These are phyloP conservation scores for Venturia canescens DNA, from an alignment of 1,140 invertebrate genomes.

Conservation along the genomic window DNA sequence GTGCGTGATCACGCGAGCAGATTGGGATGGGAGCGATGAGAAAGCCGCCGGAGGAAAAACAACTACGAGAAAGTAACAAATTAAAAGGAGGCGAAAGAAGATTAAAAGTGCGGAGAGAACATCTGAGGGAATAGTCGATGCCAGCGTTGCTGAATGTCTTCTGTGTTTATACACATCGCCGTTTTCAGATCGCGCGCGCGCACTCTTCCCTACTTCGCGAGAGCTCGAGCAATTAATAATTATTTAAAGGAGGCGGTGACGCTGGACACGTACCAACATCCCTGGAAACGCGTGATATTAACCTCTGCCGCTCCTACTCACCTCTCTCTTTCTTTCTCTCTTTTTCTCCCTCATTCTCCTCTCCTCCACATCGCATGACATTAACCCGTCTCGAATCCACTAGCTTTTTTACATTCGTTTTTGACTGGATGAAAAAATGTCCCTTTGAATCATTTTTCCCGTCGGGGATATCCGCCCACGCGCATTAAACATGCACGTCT, in stretches of 20 bases:
- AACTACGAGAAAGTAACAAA: constrained; percentile 14
- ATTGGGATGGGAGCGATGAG: constrained; percentile 22
- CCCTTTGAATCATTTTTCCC: not conserved
- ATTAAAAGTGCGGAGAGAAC: not conserved
- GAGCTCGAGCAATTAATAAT: constrained; percentile 41
- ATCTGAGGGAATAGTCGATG: not conserved
- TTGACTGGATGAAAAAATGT: not conserved
- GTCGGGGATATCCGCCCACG: not conserved
- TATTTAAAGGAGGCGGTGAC: constrained; percentile 38
- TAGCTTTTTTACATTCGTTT: constrained; percentile 6
- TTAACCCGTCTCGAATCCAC: too few relatives aligned
- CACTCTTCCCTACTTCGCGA: constrained; percentile 6
- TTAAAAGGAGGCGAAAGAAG: not conserved
- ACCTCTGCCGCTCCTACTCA: not conserved
- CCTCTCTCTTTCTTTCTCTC: too few relatives aligned
- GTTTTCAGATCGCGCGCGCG: not conserved
- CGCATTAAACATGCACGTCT: not conserved
- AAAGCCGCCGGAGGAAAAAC: not conserved
- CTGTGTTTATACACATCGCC: not conserved
- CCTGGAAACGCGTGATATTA: constrained; percentile 8
- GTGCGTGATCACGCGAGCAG: constrained; percentile 36
- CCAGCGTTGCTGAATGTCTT: not conserved
- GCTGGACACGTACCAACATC: constrained; percentile 28
- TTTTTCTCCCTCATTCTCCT: not conserved
- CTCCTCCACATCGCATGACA: too few relatives aligned